Evolutionary conservation across 2,113 vertebrate species (phyloP).

Genomic region (Rhipidura dahli): DNA sequence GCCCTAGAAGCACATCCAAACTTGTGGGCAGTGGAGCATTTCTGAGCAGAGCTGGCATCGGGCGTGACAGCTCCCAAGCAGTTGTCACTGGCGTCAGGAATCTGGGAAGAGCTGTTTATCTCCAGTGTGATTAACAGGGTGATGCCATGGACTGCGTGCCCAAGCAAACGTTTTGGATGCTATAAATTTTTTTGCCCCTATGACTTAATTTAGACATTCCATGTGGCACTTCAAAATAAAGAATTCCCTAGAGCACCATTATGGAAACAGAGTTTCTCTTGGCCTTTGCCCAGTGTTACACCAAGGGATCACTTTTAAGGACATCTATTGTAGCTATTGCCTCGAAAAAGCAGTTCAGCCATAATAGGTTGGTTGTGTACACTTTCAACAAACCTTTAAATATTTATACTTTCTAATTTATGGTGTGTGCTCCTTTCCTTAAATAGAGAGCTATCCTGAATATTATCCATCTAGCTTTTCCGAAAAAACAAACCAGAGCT

Average conservation of each 20-base stretch:
- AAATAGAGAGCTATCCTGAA: conserved; percentile 10
- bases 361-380: not conserved
- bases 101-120: not conserved
- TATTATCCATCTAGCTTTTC: not conserved
- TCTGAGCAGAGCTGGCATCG: not conserved
- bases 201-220: conserved; percentile 15
- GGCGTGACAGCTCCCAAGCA: not conserved
- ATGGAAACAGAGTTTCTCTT: not conserved
- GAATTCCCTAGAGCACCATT: not conserved
- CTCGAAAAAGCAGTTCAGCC: not conserved
- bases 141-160: not conserved
- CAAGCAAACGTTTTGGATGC: not conserved
- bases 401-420: conserved; percentile 42
- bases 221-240: not conserved
- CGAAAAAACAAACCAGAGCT: not conserved
- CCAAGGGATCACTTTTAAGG: not conserved
- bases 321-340: not conserved
- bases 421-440: not conserved
- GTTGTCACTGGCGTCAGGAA: not conserved
- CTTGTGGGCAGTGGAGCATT: not conserved
- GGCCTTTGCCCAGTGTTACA: not conserved
- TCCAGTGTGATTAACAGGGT: not conserved
- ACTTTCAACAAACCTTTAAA: conserved; percentile 1
- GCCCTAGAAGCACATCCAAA: not conserved
- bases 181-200: not conserved